These are phyloP conservation scores for Megamerina dolium DNA, from an alignment of 2,888 invertebrate species.

Conservation along the genomic window DNA sequence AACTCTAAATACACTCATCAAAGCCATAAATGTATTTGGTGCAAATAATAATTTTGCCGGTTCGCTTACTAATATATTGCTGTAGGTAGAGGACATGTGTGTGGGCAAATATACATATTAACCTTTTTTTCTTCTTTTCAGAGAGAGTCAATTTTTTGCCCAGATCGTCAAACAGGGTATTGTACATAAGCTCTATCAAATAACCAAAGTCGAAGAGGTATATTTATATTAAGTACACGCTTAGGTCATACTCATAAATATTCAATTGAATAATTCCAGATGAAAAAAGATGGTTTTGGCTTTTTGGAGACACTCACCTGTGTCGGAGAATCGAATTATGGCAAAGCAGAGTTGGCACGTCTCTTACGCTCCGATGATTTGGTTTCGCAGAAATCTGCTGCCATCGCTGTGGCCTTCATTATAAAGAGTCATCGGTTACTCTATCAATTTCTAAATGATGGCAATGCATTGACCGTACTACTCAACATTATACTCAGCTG, in stretches of 20 bases:
- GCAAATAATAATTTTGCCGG: constrained; percentile 40
- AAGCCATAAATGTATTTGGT: constrained; percentile 44
- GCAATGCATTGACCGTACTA: constrained; percentile 39
- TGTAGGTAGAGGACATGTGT: constrained; percentile 29
- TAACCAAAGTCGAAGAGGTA: constrained; percentile 43
- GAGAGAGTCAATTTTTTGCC: constrained; percentile 47
- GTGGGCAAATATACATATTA: neutral
- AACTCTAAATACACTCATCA: constrained; percentile 41
- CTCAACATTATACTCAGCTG: constrained; percentile 40
- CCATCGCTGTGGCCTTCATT: constrained; percentile 44
- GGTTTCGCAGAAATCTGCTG: constrained; percentile 40
- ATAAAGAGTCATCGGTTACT: constrained; percentile 42
- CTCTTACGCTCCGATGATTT: constrained; percentile 39
- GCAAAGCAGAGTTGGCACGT: constrained; percentile 45
- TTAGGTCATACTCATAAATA: neutral
- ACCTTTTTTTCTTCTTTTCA: constrained; percentile 23
- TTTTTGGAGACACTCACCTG: constrained; percentile 43
- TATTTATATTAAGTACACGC: neutral
- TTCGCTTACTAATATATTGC: constrained; percentile 43
- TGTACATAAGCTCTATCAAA: constrained; percentile 40
- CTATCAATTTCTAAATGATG: constrained; percentile 43
- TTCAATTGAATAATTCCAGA: constrained; percentile 24
- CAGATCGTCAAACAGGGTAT: constrained; percentile 44
- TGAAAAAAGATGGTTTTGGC: constrained; percentile 36
- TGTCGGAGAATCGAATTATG: constrained; percentile 48